Evolutionary conservation across 2,888 invertebrate genomes (phyloP), one percentile per base, ranked within the genome.

Genomic region (Hesperia comma): DNA sequence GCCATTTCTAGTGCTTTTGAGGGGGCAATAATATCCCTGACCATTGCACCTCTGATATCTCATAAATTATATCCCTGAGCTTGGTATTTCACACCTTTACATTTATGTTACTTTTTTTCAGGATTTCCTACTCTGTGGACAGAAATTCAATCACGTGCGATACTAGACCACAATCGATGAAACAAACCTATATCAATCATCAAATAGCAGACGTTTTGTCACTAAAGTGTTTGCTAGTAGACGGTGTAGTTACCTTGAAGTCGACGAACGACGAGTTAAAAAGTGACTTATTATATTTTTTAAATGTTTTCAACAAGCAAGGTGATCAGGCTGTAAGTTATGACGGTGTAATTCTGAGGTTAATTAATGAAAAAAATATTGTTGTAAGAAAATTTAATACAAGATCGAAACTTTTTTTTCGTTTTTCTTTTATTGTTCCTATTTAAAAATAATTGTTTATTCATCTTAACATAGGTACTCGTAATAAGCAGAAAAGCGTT

Each of bases 311-410:
- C 5, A 40, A 49, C 41, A 60, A 68, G 56, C n/a, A 68, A 61
- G 67, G 62, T 17, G 74, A 72, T 12, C 62, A 68, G 32, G 67
- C 61, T 46, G 60, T 69, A 57, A 74, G 17, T 62, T 75, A 74
- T 61, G 79, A 80, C 60, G 70, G 74, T 53, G 63, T 75, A 7
- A 67, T 78, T 26, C 62, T 71, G 33, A 69, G 70, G 55, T 66
- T 78, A 49, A 15, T 79, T 1, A 75, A 66, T 33, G 61, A 71
- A 53, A 70, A 61, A 63, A 64, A 53, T 46, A 46, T 60, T 19
- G 43, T 57, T 32, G 69, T 51, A 32, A 57, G 62, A 66, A 68
- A 70, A 69, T 32, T 21, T 54, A 63, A 74, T 71, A 75, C 58
- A 63, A 63, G 61, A 69, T 73, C 71, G 26, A 74, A 74, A 61